phyloP scores from a whole-genome alignment of 2,888 invertebrate species.

The Nematopogon swammerdamellus region DNA sequence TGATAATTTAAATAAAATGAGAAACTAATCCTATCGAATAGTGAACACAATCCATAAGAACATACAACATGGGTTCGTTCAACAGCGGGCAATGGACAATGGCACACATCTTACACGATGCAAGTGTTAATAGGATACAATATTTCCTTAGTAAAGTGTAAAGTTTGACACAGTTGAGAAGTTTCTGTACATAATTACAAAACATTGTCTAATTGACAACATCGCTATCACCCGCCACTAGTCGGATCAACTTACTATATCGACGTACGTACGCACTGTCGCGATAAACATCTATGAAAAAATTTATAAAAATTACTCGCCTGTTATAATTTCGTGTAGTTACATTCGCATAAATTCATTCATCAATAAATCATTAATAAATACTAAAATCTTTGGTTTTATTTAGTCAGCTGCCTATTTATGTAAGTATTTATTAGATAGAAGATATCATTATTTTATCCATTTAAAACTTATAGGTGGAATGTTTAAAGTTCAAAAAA shows the following conservation, averaged over 20 bases:
- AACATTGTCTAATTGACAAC: not conserved
- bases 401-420: conserved; percentile 33
- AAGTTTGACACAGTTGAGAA: not conserved
- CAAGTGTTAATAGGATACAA: too few relatives aligned
- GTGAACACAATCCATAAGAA: too few relatives aligned
- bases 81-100: too few relatives aligned
- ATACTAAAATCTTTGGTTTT: conserved; percentile 46
- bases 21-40: too few relatives aligned
- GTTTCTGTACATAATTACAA: not conserved
- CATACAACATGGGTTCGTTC: too few relatives aligned
- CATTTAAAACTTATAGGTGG: not conserved
- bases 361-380: conserved; percentile 13
- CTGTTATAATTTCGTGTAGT: not conserved
- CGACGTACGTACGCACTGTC: not conserved
- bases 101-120: too few relatives aligned
- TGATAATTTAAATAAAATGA: too few relatives aligned
- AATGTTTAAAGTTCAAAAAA: not conserved
- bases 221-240: not conserved
- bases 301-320: not conserved
- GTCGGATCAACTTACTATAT: not conserved
- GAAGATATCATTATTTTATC: not conserved
- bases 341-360: conserved; percentile 7
- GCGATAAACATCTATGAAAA: not conserved
- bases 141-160: not conserved
- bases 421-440: not conserved